Evolutionary conservation across 1,140 invertebrate genomes (phyloP).

Genomic region (Pollicipes pollicipes): DNA sequence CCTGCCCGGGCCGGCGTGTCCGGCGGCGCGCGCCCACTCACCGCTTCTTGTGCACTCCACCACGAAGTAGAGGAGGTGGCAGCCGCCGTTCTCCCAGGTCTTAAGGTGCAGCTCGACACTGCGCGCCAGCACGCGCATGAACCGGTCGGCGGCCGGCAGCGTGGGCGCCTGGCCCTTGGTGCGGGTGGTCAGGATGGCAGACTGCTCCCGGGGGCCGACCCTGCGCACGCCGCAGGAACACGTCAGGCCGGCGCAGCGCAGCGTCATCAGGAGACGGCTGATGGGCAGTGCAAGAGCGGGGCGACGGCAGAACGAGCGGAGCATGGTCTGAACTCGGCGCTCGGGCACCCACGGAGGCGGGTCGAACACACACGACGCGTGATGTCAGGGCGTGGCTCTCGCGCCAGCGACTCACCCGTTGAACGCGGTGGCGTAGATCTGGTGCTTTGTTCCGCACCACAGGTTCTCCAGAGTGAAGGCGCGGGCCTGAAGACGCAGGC

Average conservation of each 20-base stretch:
- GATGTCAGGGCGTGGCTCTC: too few species aligned
- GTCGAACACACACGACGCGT: too few species aligned
- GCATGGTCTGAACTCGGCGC: too few species aligned
- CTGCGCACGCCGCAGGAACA: conserved; percentile 28
- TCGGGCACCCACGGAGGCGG: too few species aligned
- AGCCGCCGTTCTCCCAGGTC: conserved; percentile 85
- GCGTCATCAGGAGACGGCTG: too few species aligned
- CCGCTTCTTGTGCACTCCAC: conserved; percentile 87
- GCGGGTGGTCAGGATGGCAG: conserved; percentile 63
- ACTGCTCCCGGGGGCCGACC: conserved; percentile 72
- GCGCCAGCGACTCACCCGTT: conserved; percentile 42
- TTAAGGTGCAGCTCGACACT: conserved; percentile 76
- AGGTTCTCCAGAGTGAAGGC: conserved; percentile 71
- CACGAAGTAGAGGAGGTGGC: conserved; percentile 87
- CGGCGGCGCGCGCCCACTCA: conserved; percentile 28
- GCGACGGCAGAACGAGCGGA: too few species aligned
- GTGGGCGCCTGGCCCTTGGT: conserved; percentile 76
- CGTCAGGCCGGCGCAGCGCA: too few species aligned
- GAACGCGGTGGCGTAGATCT: conserved; percentile 75
- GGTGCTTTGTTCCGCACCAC: conserved; percentile 76
- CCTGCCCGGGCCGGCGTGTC: too few species aligned
- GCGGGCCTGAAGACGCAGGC: conserved; percentile 38
- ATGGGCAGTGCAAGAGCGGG: too few species aligned
- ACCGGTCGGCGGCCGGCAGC: conserved; percentile 68
- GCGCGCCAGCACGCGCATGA: conserved; percentile 78